Evolutionary conservation across 2,888 invertebrate species (phyloP).

Genomic region (Palloptera scutellata): DNA sequence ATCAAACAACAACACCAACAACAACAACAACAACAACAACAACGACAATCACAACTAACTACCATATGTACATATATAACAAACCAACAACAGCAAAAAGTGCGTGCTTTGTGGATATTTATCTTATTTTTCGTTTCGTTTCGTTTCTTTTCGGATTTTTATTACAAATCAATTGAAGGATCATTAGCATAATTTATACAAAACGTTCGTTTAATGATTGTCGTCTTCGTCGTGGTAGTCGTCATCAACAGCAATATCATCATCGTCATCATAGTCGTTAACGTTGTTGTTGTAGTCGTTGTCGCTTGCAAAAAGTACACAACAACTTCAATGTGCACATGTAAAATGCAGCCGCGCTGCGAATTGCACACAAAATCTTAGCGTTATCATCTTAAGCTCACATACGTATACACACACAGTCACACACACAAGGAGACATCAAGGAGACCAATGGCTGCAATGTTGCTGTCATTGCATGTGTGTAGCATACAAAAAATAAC

Average conservation of each 20-base stretch:
- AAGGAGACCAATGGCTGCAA: too few relatives aligned
- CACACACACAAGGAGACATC: too few relatives aligned
- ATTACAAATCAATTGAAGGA: slow-evolving; percentile 66
- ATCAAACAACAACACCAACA: slow-evolving; percentile 28
- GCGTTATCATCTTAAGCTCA: too few relatives aligned
- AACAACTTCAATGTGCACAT: too few relatives aligned
- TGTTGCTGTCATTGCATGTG: slow-evolving; percentile 30
- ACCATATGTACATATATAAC: slow-evolving; percentile 11
- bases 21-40: slow-evolving; percentile 20
- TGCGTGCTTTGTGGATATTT: slow-evolving; percentile 64
- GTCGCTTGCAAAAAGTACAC: too few relatives aligned
- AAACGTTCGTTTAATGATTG: slow-evolving; percentile 65
- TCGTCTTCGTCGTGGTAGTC: slow-evolving; percentile 39
- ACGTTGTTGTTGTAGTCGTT: background rate
- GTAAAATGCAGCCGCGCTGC: too few relatives aligned
- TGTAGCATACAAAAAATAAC: slow-evolving; percentile 11
- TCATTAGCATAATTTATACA: slow-evolving; percentile 66
- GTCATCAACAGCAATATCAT: slow-evolving; percentile 6
- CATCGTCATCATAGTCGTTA: background rate
- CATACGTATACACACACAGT: too few relatives aligned
- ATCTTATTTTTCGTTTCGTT: slow-evolving; percentile 57
- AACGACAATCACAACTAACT: slow-evolving; percentile 12
- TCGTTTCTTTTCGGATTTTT: slow-evolving; percentile 59
- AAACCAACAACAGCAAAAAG: slow-evolving; percentile 37
- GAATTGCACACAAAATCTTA: too few relatives aligned